Evolutionary conservation across 2,888 invertebrate species (phyloP), one percentile per base, ranked within the genome.

Genomic region (Cephus pygmeus): DNA sequence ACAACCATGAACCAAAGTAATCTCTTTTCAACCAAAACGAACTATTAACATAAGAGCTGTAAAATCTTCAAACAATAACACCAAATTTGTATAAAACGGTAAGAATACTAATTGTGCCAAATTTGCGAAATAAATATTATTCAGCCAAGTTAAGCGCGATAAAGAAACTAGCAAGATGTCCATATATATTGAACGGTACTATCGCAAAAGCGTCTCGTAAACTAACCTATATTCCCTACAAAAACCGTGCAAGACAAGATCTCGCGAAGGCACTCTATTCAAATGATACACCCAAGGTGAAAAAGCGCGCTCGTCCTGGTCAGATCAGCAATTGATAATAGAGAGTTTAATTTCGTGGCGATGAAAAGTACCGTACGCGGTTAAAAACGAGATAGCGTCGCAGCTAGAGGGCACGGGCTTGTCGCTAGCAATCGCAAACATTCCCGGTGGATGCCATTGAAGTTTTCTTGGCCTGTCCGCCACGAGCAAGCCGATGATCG

Each of bases 401-500:
- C n/a, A 34, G 69, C 40, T 30, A n/a, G 23, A 30, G 68, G 40
- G 36, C 75, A 33, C n/a, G n/a, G 69, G 2, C 15, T 40, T 56
- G 71, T 75, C 15, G 31, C 40, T 68, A 33, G 79, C 9, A 31
- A 79, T 68, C 74, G 79, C 79, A 77, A 81, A 81, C 74, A 81
- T 83, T 83, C 81, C 76, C 81, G 73, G 80, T 81, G 75, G 83
- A 84, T 84, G 80, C 80, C 85, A 85, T 85, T 81, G 85, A 83
- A 82, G 85, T 80, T 36, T 36, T 34, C 75, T 30, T 69, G 6
- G 73, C 11, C 40, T 77, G 34, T 69, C 75, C 75, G 34, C 79
- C 75, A 73, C 83, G 87, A 85, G 82, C 85, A 85, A 88, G 88
- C 88, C 86, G 85, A 86, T 84, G 82, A 82, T 84, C 84, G 84